Evolutionary conservation across 2,888 invertebrate species (phyloP).

Genomic region (Arenicola marina): DNA sequence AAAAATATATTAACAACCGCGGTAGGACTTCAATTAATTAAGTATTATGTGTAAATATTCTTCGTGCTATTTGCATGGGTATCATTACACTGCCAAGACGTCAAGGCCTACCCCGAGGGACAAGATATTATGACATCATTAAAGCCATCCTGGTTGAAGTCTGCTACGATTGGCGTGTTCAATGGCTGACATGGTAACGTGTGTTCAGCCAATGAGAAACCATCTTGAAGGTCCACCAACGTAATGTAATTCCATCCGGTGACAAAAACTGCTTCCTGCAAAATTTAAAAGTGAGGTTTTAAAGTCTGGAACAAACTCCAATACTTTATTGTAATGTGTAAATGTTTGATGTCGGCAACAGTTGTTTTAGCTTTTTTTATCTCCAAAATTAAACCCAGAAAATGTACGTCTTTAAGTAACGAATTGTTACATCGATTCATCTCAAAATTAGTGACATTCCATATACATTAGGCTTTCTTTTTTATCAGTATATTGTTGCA

Average conservation of each 20-base stretch:
- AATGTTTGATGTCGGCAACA: no score
- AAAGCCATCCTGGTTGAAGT: conserved; percentile 55
- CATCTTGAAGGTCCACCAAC: conserved; percentile 49
- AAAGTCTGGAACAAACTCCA: no score
- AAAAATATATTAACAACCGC: no score
- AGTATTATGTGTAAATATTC: neutral
- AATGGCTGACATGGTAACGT: conserved; percentile 52
- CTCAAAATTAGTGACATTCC: no score
- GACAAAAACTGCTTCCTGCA: conserved; percentile 43
- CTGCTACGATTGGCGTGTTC: conserved; percentile 47
- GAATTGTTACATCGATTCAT: no score
- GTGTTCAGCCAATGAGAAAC: conserved; percentile 48
- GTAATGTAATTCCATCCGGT: conserved; percentile 46
- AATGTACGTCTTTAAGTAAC: no score
- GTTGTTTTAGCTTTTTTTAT: no score
- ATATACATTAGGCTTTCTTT: no score
- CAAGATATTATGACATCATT: conserved; percentile 54
- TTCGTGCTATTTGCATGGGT: neutral
- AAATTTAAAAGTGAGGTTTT: neutral
- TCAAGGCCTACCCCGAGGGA: conserved; percentile 44
- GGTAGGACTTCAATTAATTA: neutral
- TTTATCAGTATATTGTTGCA: no score
- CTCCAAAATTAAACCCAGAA: no score
- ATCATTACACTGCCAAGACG: neutral
- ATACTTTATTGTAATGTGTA: no score